Evolutionary conservation across 2,888 invertebrate genomes (phyloP), one percentile per base, ranked within the genome.

Genomic region (Phortica magna): DNA sequence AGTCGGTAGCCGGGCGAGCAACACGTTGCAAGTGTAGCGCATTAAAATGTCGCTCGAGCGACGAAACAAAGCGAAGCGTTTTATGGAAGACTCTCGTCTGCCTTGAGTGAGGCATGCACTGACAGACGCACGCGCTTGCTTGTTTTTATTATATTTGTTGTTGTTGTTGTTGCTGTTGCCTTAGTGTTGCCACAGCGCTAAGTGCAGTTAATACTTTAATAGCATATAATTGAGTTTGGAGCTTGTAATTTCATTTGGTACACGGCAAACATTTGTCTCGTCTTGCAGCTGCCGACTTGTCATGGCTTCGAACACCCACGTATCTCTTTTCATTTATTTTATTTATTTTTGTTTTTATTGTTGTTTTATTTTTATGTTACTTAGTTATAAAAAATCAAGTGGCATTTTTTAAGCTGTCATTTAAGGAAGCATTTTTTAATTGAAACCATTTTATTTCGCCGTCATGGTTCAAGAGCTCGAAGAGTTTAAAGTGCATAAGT

Each of bases 141-240:
- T 22, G 17, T 22, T 22, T 61, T 10, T 61, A 17, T 55, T 55
- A 7, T 14, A 55, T 22, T 61, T 7, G 61, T 61, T 61, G n/a
- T 39, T 17, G 7, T 12, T n/a, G 65, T 12, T 41, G 65, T 12
- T 31, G 55, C 5, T 31, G 31, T 31, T 31, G 31, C 31, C 5
- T 31, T 2, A 31, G 31, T 31, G 31, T 31, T 31, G 31, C 31
- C 31, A 31, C 53, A 12, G 55, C 74, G 64, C 43, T 68, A 73
- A 78, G 75, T 79, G 68, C 78, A 77, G 80, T 77, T 88, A 85
- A 87, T 86, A 83, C 86, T 81, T 87, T 84, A 85, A 84, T 85
- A 79, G 81, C 64, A 74, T 73, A 80, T 77, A 78, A 83, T 83
- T 83, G 80, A 78, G 68, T 75, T 70, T 68, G 65, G 76, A 73